These are phyloP conservation scores for Cervus canadensis DNA, from an alignment of 2,113 vertebrate species.

Conservation along the genomic window DNA sequence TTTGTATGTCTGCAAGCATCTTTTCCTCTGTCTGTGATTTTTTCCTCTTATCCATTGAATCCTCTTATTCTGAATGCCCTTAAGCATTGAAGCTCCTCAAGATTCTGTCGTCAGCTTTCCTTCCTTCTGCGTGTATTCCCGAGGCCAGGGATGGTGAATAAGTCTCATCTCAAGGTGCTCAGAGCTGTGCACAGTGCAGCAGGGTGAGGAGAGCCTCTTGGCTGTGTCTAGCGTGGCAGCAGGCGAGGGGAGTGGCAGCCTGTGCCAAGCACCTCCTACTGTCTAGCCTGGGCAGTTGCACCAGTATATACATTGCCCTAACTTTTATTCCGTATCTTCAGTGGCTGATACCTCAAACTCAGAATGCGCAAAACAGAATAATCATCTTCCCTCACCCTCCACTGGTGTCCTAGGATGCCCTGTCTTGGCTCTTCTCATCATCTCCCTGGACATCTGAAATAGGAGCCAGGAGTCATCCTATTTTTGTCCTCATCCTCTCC, in stretches of 20 bases:
- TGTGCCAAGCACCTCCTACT: neutral
- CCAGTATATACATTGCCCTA: neutral
- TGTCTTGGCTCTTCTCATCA: neutral
- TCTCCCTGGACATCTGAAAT: neutral
- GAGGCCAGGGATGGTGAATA: neutral
- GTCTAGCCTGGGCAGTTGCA: neutral
- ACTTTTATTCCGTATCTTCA: neutral
- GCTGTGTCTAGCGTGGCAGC: neutral
- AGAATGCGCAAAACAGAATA: neutral
- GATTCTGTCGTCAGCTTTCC: neutral
- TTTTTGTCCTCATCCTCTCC: neutral
- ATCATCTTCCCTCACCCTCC: neutral
- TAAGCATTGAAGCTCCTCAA: neutral
- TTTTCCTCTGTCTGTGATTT: neutral
- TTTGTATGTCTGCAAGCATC: neutral
- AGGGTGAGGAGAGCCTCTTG: neutral
- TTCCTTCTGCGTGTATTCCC: neutral
- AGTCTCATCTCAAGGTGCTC: neutral
- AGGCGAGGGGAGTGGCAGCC: neutral
- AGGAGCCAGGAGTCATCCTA: neutral
- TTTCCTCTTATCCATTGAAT: neutral
- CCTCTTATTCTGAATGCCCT: neutral
- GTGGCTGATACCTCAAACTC: neutral
- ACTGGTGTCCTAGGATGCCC: neutral
- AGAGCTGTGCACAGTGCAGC: neutral